These are phyloP conservation scores for Chiridota heheva DNA, from an alignment of 35 echinoderm and acorn worm species.

Conservation along the genomic window DNA sequence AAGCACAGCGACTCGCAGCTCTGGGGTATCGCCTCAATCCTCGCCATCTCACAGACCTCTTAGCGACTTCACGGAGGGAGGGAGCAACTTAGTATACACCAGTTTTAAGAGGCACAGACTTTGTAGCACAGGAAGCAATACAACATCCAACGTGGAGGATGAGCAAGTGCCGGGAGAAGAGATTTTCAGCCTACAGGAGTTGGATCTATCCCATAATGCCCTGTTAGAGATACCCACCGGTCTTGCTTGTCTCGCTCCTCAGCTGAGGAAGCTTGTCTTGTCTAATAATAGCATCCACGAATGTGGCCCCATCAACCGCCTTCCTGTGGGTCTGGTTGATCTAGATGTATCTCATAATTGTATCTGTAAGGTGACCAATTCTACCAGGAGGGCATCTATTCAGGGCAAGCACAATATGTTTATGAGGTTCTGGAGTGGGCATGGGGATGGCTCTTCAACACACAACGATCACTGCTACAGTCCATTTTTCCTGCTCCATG, in stretches of 20 bases:
- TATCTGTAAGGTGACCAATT: constrained; percentile 55
- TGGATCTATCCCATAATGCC: constrained; percentile 85
- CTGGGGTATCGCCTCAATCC: background rate
- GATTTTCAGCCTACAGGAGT: constrained; percentile 52
- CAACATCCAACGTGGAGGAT: constrained; percentile 51
- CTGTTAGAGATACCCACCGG: constrained; percentile 58
- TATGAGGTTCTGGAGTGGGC: constrained; percentile 41
- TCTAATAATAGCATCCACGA: constrained; percentile 71
- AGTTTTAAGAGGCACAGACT: constrained; percentile 70
- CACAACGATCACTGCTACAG: constrained; percentile 63
- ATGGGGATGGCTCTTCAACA: constrained; percentile 18
- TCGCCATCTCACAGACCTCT: background rate
- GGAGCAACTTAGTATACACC: constrained; percentile 24
- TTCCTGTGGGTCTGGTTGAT: constrained; percentile 83
- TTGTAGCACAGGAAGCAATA: constrained; percentile 64
- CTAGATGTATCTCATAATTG: constrained; percentile 65
- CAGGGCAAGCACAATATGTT: constrained; percentile 51
- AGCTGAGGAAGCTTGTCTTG: constrained; percentile 79
- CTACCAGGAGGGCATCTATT: constrained; percentile 10
- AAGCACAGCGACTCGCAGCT: background rate
- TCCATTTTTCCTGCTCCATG: constrained; percentile 30
- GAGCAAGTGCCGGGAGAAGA: constrained; percentile 61
- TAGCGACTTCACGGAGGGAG: background rate
- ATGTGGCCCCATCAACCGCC: constrained; percentile 80
- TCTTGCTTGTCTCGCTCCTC: constrained; percentile 84